Base-by-base conservation (phyloP, 2,797 vertebrate genomes). In the Liasis olivaceus region DNA sequence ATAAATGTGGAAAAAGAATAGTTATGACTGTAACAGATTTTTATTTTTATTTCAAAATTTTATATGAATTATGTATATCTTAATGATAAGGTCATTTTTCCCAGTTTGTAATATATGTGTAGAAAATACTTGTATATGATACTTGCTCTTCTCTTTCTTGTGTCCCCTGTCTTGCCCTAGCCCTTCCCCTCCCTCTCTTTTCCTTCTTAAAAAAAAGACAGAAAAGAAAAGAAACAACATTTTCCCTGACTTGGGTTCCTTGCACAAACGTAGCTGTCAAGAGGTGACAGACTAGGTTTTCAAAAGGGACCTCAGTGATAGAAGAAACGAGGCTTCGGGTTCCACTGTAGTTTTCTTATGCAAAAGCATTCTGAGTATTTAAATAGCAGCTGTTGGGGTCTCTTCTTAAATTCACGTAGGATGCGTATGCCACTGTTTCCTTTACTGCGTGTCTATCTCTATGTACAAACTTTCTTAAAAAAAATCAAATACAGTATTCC, bases 51-150 rank as follows among this genome's bases (percentile, higher is more conserved):
- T 99, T 99, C 98, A 98, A 99, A 98, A 99, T 99, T 99, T 99
- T 99, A 99, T 99, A 99, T 99, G 99, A 99, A 99, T 99, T 99
- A 99, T 99, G 99, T 99, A 99, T 99, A 99, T 99, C 99, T 99
- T 98, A 99, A 99, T 98, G 98, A 99, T 98, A 98, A 98, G 98
- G 98, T 98, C 98, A 98, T 99, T 98, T 47, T 98, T 98, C 99
- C 99, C 98, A 98, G 98, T 99, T 98, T 99, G 99, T 99, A 99
- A 99, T 99, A 99, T 99, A 99, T 98, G 98, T 99, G 99, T 99
- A 99, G 98, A 99, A 93, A 99, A 99, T 98, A 98, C 98, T 98
- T 99, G 99, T 99, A 99, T 98, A 99, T 99, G 99, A 99, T 98
- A 99, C 98, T 96, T 99, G 98, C 98, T 98, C 98, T 98, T 96